Evolutionary conservation across 92 coral and sea anemone species (phyloP).

Genomic region (Zoanthus gigantus): DNA sequence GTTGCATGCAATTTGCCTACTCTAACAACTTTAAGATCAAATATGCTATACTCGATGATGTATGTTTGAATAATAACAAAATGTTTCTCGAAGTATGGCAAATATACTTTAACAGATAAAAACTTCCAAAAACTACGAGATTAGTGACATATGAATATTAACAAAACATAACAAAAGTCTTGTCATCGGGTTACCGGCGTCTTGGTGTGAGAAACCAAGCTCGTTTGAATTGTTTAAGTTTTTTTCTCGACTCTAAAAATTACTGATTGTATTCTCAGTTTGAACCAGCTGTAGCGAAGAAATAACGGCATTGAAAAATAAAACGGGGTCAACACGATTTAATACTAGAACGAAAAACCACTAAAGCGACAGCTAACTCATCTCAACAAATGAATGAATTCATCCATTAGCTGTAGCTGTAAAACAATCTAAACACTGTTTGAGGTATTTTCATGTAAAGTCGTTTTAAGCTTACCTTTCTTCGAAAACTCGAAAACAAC

Average conservation of each 20-base stretch:
- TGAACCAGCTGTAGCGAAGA: neutral
- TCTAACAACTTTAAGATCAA: neutral
- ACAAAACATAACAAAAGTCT: neutral
- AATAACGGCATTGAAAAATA: neutral
- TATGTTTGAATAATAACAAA: neutral
- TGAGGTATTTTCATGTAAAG: neutral
- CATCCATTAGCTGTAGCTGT: neutral
- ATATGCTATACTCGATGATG: neutral
- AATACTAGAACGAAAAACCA: neutral
- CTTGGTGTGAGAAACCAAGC: neutral
- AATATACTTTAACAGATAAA: neutral
- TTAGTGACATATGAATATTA: neutral
- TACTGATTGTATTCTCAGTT: neutral
- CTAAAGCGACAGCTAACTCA: neutral
- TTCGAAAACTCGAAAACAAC: conserved; percentile 80
- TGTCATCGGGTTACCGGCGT: conserved; percentile 21
- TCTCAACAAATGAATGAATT: neutral
- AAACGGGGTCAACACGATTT: neutral
- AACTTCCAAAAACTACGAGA: neutral
- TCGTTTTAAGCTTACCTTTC: conserved; percentile 72
- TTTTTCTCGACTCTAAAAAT: neutral
- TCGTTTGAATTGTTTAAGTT: neutral
- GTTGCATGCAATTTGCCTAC: neutral
- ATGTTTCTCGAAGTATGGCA: neutral
- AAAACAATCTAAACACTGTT: neutral